Percentiles rank a stretch among this genome's conserved stretches.
Conservation (phyloP, 2,113 vertebrate genomes). For the Entosphenus tridentatus region DNA sequence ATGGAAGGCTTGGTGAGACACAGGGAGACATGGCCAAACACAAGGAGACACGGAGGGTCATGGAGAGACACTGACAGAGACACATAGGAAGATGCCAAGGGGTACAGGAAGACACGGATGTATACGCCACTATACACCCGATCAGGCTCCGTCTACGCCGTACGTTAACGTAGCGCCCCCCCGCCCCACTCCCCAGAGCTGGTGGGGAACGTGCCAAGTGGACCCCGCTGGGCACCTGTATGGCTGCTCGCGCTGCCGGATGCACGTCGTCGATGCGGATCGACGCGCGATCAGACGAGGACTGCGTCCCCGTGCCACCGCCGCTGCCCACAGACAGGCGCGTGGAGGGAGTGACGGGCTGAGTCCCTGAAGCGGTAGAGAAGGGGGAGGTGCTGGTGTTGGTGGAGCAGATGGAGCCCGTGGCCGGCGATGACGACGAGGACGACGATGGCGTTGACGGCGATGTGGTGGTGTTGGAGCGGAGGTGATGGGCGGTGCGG, state of each 20-base stretch:
- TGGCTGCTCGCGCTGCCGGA: conserved; percentile 79
- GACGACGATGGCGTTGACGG: neutral
- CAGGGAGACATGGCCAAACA: too few relatives aligned
- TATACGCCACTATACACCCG: too few relatives aligned
- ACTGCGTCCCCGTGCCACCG: too few relatives aligned
- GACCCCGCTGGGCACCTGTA: conserved; percentile 23
- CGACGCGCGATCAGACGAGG: conserved; percentile 62
- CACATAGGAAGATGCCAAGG: too few relatives aligned
- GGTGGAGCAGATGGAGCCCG: conserved; percentile 8
- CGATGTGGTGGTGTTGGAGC: too few relatives aligned
- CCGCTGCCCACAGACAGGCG: neutral
- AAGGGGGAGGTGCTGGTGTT: neutral
- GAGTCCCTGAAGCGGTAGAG: conserved; percentile 7
- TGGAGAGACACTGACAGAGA: too few relatives aligned
- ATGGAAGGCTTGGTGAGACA: too few relatives aligned
- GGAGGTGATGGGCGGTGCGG: too few relatives aligned
- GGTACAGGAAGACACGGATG: too few relatives aligned
- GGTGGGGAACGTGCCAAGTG: neutral
- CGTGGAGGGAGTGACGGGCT: neutral
- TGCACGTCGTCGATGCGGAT: conserved; percentile 93
- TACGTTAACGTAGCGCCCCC: neutral
- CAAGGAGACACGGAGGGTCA: too few relatives aligned
- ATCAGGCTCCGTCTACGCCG: too few relatives aligned
- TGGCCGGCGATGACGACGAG: conserved; percentile 7
- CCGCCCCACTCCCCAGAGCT: neutral